Base-by-base conservation (phyloP, 1,140 invertebrate species). In the Holotrichia oblita region DNA sequence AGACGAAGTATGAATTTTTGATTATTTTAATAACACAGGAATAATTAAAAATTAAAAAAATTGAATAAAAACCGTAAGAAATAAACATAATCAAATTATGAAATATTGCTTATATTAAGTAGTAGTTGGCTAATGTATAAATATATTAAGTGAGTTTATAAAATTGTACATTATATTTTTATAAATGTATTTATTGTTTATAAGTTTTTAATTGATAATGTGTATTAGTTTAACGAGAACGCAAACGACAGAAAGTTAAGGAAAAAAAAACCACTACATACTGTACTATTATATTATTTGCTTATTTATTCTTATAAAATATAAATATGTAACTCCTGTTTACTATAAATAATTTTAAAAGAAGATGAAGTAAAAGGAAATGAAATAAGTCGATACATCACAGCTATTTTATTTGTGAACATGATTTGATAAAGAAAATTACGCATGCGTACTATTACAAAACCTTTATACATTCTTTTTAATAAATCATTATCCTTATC, bases 141-240 rank as follows among this genome's bases (percentile, higher is more conserved):
- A 44, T 80, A 80, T 69, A 27, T 72, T 80, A 80, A 82, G 79
- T 81, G 80, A 82, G 41, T 69, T 69, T 69, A 27, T 41, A 81
- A 76, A 80, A 76, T 78, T 84, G 84, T 85, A 84, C 79, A 83
- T 83, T 84, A 83, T 85, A 85, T 85, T 85, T 85, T 85, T 85
- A 82, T 85, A 85, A 80, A 80, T 84, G 81, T 84, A 84, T 85
- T 85, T 85, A 84, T 85, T 85, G 81, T 84, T 85, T 83, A 84
- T 84, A 83, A 55, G 41, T 81, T 79, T 80, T 74, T 27, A 69
- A 69, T 69, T 69, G 22, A 69, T 27, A 69, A 69, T 55, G 3
- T 24, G 27, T 69, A 69, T 69, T 69, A 69, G 61, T 69, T 69
- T 55, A 14, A 55, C 48, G 48, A 55, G 48, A 7, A 55, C n/a